phyloP scores from a whole-genome alignment of 2,888 invertebrate genomes.

The Epinotia brunnichana region DNA sequence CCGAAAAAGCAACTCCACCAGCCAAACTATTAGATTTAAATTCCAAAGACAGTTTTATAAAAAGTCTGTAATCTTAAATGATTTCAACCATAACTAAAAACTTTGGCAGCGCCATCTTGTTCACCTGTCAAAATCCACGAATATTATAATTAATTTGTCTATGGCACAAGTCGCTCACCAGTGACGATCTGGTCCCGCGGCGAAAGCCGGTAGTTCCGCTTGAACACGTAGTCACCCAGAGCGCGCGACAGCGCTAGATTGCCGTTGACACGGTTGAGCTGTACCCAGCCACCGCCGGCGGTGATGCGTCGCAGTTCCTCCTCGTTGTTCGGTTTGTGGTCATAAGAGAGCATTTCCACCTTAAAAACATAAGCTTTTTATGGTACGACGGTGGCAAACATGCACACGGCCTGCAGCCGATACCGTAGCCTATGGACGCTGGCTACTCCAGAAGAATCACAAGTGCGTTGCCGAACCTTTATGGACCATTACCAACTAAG shows the following conservation, averaged over 20 bases:
- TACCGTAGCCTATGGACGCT: no score
- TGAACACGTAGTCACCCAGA: conserved; percentile 98
- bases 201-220: conserved; percentile 92
- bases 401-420: no score
- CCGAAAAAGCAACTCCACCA: no score
- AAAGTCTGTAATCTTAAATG: no score
- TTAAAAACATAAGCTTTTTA: conserved; percentile 46
- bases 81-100: no score
- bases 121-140: no score
- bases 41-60: no score
- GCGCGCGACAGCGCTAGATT: conserved; percentile 98
- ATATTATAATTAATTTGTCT: no score
- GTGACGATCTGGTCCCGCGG: conserved; percentile 98
- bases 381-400: background rate
- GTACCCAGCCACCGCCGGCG: conserved; percentile 98
- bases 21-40: no score
- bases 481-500: no score
- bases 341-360: conserved; percentile 90
- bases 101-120: no score
- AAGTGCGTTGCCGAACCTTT: background rate
- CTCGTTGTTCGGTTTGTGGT: conserved; percentile 98
- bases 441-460: no score
- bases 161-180: conserved; percentile 80
- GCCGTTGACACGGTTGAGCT: conserved; percentile 98
- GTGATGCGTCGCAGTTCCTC: conserved; percentile 93